phyloP scores from a whole-genome alignment of 2,113 vertebrate genomes.

The Tauraco erythrolophus region DNA sequence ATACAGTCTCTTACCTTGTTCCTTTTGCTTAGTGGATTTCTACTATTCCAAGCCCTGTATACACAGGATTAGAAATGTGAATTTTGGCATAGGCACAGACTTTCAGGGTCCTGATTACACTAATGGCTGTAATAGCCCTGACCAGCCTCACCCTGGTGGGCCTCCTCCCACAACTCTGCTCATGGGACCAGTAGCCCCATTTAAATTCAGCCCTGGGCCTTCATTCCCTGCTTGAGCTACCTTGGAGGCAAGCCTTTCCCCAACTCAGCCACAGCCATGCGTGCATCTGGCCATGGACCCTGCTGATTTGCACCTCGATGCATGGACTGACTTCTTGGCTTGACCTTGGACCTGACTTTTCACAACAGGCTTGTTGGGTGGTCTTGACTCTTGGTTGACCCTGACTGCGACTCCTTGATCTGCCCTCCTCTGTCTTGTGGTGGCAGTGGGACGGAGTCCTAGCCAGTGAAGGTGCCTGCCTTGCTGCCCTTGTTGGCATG shows the following conservation, averaged over 20 bases:
- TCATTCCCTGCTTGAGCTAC: no score
- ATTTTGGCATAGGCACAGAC: neutral
- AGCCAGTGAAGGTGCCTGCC: neutral
- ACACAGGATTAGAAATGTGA: neutral
- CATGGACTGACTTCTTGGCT: neutral
- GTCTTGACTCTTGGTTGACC: neutral
- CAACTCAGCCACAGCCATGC: neutral
- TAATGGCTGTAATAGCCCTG: neutral
- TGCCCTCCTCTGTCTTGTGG: rapidly evolving
- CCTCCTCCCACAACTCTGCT: neutral
- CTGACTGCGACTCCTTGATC: neutral
- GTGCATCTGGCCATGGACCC: neutral
- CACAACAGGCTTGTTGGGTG: neutral
- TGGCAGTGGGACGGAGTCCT: rapidly evolving
- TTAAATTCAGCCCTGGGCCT: neutral
- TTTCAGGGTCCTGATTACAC: neutral
- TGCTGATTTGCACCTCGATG: neutral
- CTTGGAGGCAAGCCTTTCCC: no score
- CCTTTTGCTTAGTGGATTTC: neutral
- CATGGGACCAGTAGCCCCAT: neutral
- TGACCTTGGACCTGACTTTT: neutral
- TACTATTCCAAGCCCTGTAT: neutral
- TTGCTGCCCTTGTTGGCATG: neutral
- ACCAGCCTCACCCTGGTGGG: neutral
- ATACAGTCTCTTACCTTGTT: neutral